Percentiles rank a stretch among this genome's conserved stretches.
Evolutionary conservation across 1,140 invertebrate species (phyloP).

Genomic region (Lepidostoma basale): DNA sequence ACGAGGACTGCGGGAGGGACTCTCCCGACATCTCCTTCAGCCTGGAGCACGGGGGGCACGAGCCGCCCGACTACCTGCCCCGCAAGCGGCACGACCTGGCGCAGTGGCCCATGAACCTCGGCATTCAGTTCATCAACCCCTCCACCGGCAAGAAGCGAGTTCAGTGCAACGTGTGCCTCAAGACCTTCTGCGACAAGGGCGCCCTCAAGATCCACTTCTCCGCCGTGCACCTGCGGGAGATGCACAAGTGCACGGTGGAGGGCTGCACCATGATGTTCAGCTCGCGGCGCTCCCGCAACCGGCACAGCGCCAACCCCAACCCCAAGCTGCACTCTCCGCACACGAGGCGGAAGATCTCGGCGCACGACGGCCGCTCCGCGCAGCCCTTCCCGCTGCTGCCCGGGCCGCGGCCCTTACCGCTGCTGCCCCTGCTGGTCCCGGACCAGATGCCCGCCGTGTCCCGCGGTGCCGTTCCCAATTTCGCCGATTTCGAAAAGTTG

Average conservation of each 20-base stretch:
- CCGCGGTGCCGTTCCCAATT: conserved; percentile 61
- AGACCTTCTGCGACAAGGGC: conserved; percentile 99
- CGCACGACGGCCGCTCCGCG: conserved; percentile 87
- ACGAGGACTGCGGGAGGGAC: conserved; percentile 39
- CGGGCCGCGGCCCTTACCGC: conserved; percentile 60
- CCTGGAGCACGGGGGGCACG: conserved; percentile 47
- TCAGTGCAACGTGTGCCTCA: conserved; percentile 96
- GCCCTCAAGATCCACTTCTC: conserved; percentile 99
- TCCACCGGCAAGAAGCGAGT: conserved; percentile 95
- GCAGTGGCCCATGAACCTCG: conserved; percentile 78
- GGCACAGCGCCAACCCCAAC: conserved; percentile 95
- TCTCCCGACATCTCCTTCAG: conserved; percentile 48
- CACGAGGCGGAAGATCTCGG: conserved; percentile 87
- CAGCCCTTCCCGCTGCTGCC: conserved; percentile 81
- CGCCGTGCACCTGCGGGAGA: conserved; percentile 84
- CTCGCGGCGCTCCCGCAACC: conserved; percentile 74
- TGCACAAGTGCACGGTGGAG: conserved; percentile 79
- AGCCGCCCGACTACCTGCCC: conserved; percentile 48
- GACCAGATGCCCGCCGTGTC: conserved; percentile 50
- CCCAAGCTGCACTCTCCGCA: conserved; percentile 97
- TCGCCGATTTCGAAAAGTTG: conserved; percentile 62
- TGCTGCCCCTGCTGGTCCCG: conserved; percentile 52
- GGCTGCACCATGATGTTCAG: conserved; percentile 85
- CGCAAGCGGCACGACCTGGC: conserved; percentile 45
- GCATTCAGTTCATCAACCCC: conserved; percentile 89